Evolutionary conservation across 2,113 vertebrate species (phyloP), one percentile per base, ranked within the genome.

Genomic region (Cyanocitta stelleri): DNA sequence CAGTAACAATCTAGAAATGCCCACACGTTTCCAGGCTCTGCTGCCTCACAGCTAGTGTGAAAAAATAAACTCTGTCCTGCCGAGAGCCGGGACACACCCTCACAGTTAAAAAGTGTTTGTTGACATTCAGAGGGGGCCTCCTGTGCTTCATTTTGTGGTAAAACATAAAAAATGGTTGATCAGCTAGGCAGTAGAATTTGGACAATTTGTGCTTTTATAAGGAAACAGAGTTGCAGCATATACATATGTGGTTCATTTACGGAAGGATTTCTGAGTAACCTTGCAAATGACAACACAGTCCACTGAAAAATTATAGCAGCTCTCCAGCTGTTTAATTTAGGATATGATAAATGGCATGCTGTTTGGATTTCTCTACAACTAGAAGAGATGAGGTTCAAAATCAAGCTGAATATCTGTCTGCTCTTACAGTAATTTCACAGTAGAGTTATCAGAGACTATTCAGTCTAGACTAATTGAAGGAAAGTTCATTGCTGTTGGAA

Each of bases 311-410:
- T 96, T 88, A 88, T 63, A 95, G 75, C 67, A 86, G 29, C 63
- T 90, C 76, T 90, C 83, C 88, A 88, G 86, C 88, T 95, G 79
- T 71, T 96, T 95, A 88, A 94, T 84, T 92, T 94, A 81, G 79
- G 48, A 26, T 93, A 84, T 86, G 92, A 96, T 74, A 95, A 97
- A 96, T 77, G 33, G 46, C 85, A 86, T 69, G 35, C 37, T 93
- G 71, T 79, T 93, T 75, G 44, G 35, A 82, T 90, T 94, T 93
- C 59, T 74, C 71, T 88, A 67, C 81, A 67, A n/a, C 63, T 74
- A 80, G 63, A 86, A 94, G 43, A 66, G 33, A 74, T 55, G 55
- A 84, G 43, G 54, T 59, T 74, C 51, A 90, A 92, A 94, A 97
- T 90, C 49, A 90, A 66, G 32, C 49, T 83, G 29, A 82, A 37